phyloP scores from a whole-genome alignment of 2,888 invertebrate genomes.

The Polyommatus icarus region DNA sequence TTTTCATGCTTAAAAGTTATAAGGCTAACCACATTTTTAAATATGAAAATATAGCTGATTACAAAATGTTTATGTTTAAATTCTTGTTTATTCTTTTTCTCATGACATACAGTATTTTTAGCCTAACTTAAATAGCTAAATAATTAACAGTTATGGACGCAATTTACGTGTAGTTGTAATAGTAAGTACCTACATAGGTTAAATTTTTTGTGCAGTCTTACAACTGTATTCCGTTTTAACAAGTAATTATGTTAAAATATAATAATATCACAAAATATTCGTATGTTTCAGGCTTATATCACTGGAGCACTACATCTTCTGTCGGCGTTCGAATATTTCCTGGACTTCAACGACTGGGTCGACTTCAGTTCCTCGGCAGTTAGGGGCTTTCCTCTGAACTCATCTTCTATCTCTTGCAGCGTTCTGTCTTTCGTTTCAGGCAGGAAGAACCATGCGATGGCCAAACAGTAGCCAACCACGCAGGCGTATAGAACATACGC shows the following conservation, averaged over 20 bases:
- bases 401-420: slow-evolving; percentile 66
- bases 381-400: slow-evolving; percentile 58
- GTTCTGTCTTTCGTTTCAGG: slow-evolving; percentile 70
- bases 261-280: slow-evolving; percentile 20
- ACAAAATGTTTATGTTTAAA: neutral
- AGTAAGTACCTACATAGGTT: neutral
- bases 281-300: slow-evolving; percentile 36
- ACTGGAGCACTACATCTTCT: slow-evolving; percentile 51
- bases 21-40: too few species aligned
- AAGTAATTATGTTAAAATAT: neutral
- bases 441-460: slow-evolving; percentile 53
- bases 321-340: slow-evolving; percentile 47
- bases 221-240: neutral
- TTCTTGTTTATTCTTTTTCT: neutral
- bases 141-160: neutral
- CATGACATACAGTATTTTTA: neutral
- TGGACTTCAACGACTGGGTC: slow-evolving; percentile 49
- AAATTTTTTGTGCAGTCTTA: neutral
- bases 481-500: slow-evolving; percentile 54
- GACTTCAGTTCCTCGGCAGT: slow-evolving; percentile 52
- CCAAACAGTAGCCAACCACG: slow-evolving; percentile 55
- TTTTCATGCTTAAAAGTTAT: too few species aligned
- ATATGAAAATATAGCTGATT: neutral
- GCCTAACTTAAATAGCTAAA: neutral
- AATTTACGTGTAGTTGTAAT: neutral